A percentile compares a stretch with the other conserved stretches of the same genome.
phyloP scores from a whole-genome alignment of 2,797 vertebrate species.

The Miichthys miiuy region DNA sequence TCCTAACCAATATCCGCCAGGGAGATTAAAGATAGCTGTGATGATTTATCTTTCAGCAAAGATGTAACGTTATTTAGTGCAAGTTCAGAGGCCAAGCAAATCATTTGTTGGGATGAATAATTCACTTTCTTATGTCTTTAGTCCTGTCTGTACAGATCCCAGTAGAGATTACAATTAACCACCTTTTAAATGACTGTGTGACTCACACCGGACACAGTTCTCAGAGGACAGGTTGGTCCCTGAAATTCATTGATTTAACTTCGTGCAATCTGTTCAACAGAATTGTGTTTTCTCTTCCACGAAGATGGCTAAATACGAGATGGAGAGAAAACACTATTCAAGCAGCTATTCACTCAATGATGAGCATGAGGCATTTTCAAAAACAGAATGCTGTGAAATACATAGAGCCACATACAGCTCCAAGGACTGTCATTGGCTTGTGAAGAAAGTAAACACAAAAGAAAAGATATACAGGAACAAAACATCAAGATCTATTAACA shows the following conservation, averaged over 20 bases:
- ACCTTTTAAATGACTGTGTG: slow-evolving; percentile 27
- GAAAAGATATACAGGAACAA: slow-evolving; percentile 36
- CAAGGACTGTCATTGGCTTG: slow-evolving; percentile 18
- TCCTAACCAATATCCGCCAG: slow-evolving; percentile 72
- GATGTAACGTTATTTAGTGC: slow-evolving; percentile 66
- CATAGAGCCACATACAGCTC: slow-evolving; percentile 17
- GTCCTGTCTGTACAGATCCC: slow-evolving; percentile 14
- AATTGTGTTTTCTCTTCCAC: slow-evolving; percentile 8
- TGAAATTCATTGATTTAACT: slow-evolving; percentile 38
- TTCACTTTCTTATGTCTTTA: slow-evolving; percentile 21
- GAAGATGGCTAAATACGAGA: slow-evolving; percentile 5
- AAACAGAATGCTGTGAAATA: slow-evolving; percentile 22
- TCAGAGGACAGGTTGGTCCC: slow-evolving; percentile 24
- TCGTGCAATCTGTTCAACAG: slow-evolving; percentile 22
- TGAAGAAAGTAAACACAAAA: slow-evolving; percentile 40
- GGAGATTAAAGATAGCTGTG: slow-evolving; percentile 74
- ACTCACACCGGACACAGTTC: slow-evolving; percentile 6
- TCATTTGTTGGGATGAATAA: slow-evolving; percentile 64
- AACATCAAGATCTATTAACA: slow-evolving; percentile 41
- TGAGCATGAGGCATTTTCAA: slow-evolving; percentile 38
- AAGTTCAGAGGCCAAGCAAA: slow-evolving; percentile 77
- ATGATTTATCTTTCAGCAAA: slow-evolving; percentile 72
- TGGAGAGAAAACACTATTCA: slow-evolving; percentile 40
- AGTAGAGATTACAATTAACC: slow-evolving; percentile 18
- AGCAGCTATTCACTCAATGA: slow-evolving; percentile 38